phyloP scores from a whole-genome alignment of 2,888 invertebrate species.

The Leucania comma region DNA sequence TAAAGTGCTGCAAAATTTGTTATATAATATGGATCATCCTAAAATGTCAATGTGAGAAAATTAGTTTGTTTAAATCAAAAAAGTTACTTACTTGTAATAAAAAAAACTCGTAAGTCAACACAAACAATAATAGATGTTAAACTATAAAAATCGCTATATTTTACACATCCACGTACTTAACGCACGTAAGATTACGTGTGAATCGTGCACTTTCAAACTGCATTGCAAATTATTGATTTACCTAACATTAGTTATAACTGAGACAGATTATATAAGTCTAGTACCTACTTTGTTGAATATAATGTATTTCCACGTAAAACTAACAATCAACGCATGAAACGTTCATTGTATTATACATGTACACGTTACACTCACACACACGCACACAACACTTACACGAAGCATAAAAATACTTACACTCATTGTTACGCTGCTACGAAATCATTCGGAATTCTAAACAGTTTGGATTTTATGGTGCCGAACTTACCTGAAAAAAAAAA shows the following conservation, averaged over 20 bases:
- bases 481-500: slow-evolving; percentile 85
- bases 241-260: slow-evolving; percentile 42
- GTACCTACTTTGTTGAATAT: slow-evolving; percentile 55
- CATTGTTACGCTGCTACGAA: slow-evolving; percentile 73
- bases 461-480: slow-evolving; percentile 73
- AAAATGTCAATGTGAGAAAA: slow-evolving; percentile 12
- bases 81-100: neutral
- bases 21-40: too few species aligned
- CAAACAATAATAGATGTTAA: slow-evolving; percentile 13
- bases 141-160: neutral
- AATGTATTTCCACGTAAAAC: slow-evolving; percentile 66
- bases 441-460: slow-evolving; percentile 76
- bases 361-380: slow-evolving; percentile 26
- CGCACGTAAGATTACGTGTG: slow-evolving; percentile 26
- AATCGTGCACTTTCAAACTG: slow-evolving; percentile 33
- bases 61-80: neutral
- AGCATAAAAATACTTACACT: slow-evolving; percentile 64
- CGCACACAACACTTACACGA: slow-evolving; percentile 32
- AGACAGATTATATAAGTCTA: slow-evolving; percentile 52
- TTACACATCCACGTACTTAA: slow-evolving; percentile 2
- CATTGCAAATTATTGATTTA: slow-evolving; percentile 42
- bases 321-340: slow-evolving; percentile 61
- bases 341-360: slow-evolving; percentile 57
- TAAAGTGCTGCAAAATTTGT: slow-evolving; percentile 37
- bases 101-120: neutral